Percentiles rank a stretch among this genome's conserved stretches.
Conservation (phyloP, 1,140 invertebrate species). For the Nomia melanderi region DNA sequence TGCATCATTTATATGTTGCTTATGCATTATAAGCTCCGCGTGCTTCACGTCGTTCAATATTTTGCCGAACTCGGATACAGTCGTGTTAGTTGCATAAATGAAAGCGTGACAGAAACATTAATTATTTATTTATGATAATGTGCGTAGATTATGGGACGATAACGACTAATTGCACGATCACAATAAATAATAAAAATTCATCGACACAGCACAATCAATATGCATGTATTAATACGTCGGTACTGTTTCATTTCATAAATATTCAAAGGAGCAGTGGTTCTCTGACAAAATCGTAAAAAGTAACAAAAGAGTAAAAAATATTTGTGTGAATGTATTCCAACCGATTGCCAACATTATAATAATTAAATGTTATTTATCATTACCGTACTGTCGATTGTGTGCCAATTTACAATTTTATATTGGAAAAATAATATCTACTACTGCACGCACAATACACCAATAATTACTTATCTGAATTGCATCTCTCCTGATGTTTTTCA, state of each 20-base stretch:
- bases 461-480: no score
- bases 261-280: neutral
- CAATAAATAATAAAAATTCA: constrained; percentile 31
- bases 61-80: neutral
- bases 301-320: constrained; percentile 3
- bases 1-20: neutral
- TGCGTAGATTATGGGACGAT: neutral
- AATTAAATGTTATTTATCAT: neutral
- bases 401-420: constrained; percentile 2
- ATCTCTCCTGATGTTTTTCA: no score
- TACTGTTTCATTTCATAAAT: constrained; percentile 26
- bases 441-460: no score
- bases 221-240: constrained; percentile 6
- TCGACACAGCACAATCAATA: neutral
- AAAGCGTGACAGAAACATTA: neutral
- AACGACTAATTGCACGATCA: constrained; percentile 2
- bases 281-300: neutral
- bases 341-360: neutral
- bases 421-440: no score
- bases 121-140: constrained; percentile 4
- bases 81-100: neutral
- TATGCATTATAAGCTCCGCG: neutral
- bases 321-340: neutral
- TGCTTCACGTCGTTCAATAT: neutral
- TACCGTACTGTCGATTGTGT: no score